Evolutionary conservation across 2,797 vertebrate species (phyloP).

Genomic region (Octomys mimax): DNA sequence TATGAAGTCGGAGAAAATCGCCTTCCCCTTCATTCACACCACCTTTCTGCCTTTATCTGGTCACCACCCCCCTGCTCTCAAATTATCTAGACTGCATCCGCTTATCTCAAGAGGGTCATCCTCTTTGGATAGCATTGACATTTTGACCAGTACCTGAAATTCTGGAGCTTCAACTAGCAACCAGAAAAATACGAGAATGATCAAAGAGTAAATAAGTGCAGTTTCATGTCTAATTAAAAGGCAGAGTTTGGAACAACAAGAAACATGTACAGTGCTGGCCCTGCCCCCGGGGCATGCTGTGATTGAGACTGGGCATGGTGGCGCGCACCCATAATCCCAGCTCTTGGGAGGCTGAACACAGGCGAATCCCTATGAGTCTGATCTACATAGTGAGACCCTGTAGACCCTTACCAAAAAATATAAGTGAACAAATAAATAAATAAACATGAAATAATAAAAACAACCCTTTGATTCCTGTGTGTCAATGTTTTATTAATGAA

Average conservation of each 20-base stretch:
- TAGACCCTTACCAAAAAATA: too few species aligned
- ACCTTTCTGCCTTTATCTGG: background rate
- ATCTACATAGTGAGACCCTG: too few species aligned
- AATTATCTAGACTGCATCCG: background rate
- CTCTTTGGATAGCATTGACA: rapidly evolving
- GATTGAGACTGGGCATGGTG: too few species aligned
- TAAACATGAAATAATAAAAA: background rate
- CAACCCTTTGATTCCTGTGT: background rate
- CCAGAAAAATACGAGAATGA: background rate
- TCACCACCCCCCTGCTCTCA: background rate
- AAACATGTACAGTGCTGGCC: background rate
- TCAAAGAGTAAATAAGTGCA: background rate
- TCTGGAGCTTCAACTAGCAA: background rate
- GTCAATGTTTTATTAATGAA: background rate
- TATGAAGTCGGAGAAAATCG: background rate
- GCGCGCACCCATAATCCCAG: too few species aligned
- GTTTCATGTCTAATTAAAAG: background rate
- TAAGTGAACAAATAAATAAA: too few species aligned
- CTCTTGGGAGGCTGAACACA: too few species aligned
- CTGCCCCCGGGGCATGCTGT: too few species aligned
- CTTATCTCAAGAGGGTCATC: background rate
- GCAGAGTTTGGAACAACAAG: background rate
- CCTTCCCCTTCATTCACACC: too few species aligned
- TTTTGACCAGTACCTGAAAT: background rate
- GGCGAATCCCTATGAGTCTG: too few species aligned